Base-by-base conservation (phyloP, 2,888 invertebrate genomes). In the Troides aeacus region DNA sequence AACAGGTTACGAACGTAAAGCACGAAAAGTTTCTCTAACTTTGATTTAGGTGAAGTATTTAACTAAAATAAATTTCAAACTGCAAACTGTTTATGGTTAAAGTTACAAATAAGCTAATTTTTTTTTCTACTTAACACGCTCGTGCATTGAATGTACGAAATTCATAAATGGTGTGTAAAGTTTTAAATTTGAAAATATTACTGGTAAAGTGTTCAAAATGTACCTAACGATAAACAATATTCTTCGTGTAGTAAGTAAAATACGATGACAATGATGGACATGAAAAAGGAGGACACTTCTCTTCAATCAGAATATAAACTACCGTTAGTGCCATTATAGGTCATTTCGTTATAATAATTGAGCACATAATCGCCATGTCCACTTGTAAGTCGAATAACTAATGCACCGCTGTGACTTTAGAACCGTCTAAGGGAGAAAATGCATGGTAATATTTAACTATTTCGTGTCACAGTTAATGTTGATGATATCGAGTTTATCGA, bases 271-370 rank as follows among this genome's bases (percentile, higher is more conserved):
- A 23, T 68, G 18, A 23, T 63, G 15, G 63, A 68, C 62, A 68
- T 24, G 30, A 30, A 62, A 59, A 68, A 50, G n/a, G 24, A n/a
- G 15, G 23, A 21, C 24, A 15, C 42, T 24, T 1, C 10, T 21
- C 42, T n/a, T 1, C 10, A 53, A 53, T 53, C 4, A 6, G n/a
- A 39, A 59, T 30, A 24, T 12, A 61, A 64, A 64, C 61, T 24
- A 17, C n/a, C 42, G 15, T 63, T 42, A n/a, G 57, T 56, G 72
- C 73, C 69, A 76, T 77, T 76, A 77, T 46, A 72, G 73, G 72
- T 74, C 76, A 78, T 78, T 79, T 76, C 71, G 75, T 74, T 75
- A 76, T 76, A 75, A 77, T 75, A 76, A 77, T 72, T 71, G 72
- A 67, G 67, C 73, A 72, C 73, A 73, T 71, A 68, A 68, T 61